These are phyloP conservation scores for Melanotaenia trifasciata DNA, from an alignment of 2,797 vertebrate species.

Conservation along the genomic window DNA sequence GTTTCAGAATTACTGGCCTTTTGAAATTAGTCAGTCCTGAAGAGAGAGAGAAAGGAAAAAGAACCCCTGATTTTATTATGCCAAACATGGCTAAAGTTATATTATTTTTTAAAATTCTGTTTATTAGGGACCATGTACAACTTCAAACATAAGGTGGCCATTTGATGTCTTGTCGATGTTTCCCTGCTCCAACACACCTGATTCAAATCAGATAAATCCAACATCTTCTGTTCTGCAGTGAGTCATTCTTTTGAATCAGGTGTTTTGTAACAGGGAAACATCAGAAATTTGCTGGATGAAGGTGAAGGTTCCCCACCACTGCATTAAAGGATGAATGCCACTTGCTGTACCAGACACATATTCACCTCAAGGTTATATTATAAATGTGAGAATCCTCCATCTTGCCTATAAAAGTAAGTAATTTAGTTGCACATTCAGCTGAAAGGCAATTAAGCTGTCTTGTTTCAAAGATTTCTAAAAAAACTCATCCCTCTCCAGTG, in stretches of 20 bases:
- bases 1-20: slow-evolving; percentile 52
- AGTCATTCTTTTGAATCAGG: too few species aligned
- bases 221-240: too few species aligned
- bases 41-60: slow-evolving; percentile 48
- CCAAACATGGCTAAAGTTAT: slow-evolving; percentile 46
- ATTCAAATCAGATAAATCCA: too few species aligned
- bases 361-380: slow-evolving; percentile 31
- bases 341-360: slow-evolving; percentile 30
- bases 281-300: too few species aligned
- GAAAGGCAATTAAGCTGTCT: slow-evolving; percentile 11
- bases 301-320: too few species aligned
- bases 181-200: too few species aligned
- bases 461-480: slow-evolving; percentile 29
- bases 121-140: too few species aligned
- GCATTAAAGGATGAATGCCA: slow-evolving; percentile 40
- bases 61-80: slow-evolving; percentile 10
- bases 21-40: slow-evolving; percentile 43
- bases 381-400: slow-evolving; percentile 24
- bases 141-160: too few species aligned
- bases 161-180: too few species aligned
- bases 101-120: too few species aligned
- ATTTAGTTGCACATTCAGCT: slow-evolving; percentile 42
- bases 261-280: too few species aligned
- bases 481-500: slow-evolving; percentile 1
- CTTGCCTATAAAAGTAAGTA: slow-evolving; percentile 24